Evolutionary conservation across 2,888 invertebrate species (phyloP).

Genomic region (Drosophila monieri): DNA sequence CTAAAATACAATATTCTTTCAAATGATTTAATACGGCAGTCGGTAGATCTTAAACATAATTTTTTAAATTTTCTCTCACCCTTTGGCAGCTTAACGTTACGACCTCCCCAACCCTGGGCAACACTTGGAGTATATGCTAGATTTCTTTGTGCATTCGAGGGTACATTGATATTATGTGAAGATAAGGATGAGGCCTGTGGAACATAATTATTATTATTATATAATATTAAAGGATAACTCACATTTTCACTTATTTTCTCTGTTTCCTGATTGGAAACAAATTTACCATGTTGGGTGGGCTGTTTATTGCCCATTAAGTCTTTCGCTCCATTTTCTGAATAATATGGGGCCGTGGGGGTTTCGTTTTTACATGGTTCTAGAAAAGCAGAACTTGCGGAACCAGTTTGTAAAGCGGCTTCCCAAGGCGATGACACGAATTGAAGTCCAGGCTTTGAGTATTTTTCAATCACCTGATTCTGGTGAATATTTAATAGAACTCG

Average conservation of each 20-base stretch:
- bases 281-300: not conserved
- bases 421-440: constrained; percentile 88
- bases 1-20: too few species aligned
- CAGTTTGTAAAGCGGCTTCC: constrained; percentile 89
- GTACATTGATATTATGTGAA: not conserved
- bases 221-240: not conserved
- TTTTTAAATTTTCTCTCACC: constrained; percentile 63
- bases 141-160: constrained; percentile 76
- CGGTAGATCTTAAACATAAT: too few species aligned
- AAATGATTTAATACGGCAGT: too few species aligned
- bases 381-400: constrained; percentile 89
- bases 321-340: constrained; percentile 18
- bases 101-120: constrained; percentile 84
- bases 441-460: constrained; percentile 85
- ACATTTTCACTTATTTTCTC: constrained; percentile 37
- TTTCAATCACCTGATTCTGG: constrained; percentile 87
- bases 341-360: constrained; percentile 40
- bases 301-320: constrained; percentile 27
- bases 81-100: constrained; percentile 81
- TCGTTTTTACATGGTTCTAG: constrained; percentile 82
- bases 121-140: constrained; percentile 83
- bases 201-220: not conserved
- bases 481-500: constrained; percentile 86
- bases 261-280: constrained; percentile 2
- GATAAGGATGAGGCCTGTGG: not conserved